These are phyloP conservation scores for Bursaphelenchus mucronatus DNA, from an alignment of 1,140 invertebrate species.

Conservation along the genomic window DNA sequence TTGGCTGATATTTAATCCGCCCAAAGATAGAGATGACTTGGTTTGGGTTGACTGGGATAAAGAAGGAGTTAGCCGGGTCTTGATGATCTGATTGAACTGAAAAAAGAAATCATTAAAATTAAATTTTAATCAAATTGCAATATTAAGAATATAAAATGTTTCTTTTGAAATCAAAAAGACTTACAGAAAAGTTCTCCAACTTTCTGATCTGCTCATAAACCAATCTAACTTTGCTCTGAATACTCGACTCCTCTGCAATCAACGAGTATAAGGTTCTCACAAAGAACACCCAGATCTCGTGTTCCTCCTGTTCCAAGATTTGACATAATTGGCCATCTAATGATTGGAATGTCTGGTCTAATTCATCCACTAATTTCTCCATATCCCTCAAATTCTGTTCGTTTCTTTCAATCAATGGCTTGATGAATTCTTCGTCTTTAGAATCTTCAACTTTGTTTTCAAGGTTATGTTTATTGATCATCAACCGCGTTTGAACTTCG, in stretches of 20 bases:
- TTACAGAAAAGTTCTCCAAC: constrained; percentile 13
- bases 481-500: constrained; percentile 18
- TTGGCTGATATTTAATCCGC: too few species aligned
- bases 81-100: too few species aligned
- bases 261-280: constrained; percentile 17
- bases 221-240: constrained; percentile 14
- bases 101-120: too few species aligned
- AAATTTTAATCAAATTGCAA: too few species aligned
- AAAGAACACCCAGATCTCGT: constrained; percentile 21
- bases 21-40: too few species aligned
- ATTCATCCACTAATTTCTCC: constrained; percentile 13
- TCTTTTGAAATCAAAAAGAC: background rate
- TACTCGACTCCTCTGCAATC: constrained; percentile 17
- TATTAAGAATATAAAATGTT: too few species aligned
- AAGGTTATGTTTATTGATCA: constrained; percentile 10
- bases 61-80: too few species aligned
- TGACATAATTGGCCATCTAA: constrained; percentile 10
- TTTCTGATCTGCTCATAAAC: constrained; percentile 17
- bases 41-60: too few species aligned
- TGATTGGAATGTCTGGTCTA: constrained; percentile 9
- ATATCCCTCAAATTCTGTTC: constrained; percentile 4
- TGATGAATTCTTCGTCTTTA: constrained; percentile 12
- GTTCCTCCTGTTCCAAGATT: constrained; percentile 1
- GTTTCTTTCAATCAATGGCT: constrained; percentile 12
- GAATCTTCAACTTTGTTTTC: constrained; percentile 3